Percentiles rank a stretch among this genome's conserved stretches.
phyloP scores from a whole-genome alignment of 2,888 invertebrate genomes.

The Chaetogeoica ovagalla region DNA sequence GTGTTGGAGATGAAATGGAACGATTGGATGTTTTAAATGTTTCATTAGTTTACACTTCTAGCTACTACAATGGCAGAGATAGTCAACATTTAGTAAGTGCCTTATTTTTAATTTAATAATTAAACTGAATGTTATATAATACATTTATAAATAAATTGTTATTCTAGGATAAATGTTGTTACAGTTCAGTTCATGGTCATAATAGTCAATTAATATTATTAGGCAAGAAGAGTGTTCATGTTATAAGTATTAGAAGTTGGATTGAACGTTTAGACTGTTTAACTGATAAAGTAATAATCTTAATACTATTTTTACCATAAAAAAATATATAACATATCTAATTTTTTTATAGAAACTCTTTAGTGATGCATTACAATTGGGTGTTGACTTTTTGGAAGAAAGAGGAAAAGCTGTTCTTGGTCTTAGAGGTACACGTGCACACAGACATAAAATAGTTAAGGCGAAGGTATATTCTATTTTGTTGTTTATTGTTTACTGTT shows the following conservation, averaged over 20 bases:
- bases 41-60: constrained; percentile 82
- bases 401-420: constrained; percentile 67
- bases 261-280: constrained; percentile 69
- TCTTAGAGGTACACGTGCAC: constrained; percentile 58
- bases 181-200: constrained; percentile 71
- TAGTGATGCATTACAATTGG: constrained; percentile 66
- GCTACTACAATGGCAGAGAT: constrained; percentile 88
- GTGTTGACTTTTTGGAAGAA: constrained; percentile 67
- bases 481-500: neutral
- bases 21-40: constrained; percentile 78
- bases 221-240: constrained; percentile 68
- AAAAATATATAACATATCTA: constrained; percentile 14
- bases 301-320: constrained; percentile 44
- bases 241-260: constrained; percentile 69
- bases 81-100: constrained; percentile 70
- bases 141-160: constrained; percentile 17
- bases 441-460: constrained; percentile 57
- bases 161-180: constrained; percentile 62
- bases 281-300: constrained; percentile 59
- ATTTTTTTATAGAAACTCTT: constrained; percentile 61
- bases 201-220: constrained; percentile 72
- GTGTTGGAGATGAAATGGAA: constrained; percentile 83
- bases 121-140: neutral
- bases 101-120: neutral
- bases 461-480: constrained; percentile 60